Evolutionary conservation across 2,888 invertebrate genomes (phyloP).

Genomic region (Leptogaster cylindrica): DNA sequence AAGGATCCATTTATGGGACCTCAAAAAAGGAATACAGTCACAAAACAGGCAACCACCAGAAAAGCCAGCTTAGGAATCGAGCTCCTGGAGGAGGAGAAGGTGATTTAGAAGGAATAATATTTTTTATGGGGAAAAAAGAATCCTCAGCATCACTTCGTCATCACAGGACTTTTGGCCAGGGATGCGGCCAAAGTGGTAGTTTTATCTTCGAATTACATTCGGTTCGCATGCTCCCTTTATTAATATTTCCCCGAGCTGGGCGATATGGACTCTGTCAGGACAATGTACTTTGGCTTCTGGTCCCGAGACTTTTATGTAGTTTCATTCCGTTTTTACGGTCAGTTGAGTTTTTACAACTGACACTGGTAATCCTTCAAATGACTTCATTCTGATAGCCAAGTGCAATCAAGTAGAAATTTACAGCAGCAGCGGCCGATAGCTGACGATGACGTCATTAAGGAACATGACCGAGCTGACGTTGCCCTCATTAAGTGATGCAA

Average conservation of each 20-base stretch:
- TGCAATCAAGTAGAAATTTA: no score
- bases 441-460: no score
- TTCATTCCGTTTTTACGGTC: constrained; percentile 20
- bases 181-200: constrained; percentile 1
- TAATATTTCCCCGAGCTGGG: constrained; percentile 32
- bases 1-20: constrained; percentile 42
- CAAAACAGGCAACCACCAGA: neutral
- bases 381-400: constrained; percentile 9
- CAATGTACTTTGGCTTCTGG: neutral
- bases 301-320: constrained; percentile 7
- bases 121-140: neutral
- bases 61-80: constrained; percentile 15
- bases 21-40: constrained; percentile 21
- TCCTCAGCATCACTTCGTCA: neutral
- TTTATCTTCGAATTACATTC: constrained; percentile 44
- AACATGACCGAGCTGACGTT: no score
- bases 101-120: neutral
- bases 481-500: no score
- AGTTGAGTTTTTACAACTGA: constrained; percentile 31
- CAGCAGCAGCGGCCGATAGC: no score
- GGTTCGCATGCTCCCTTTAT: constrained; percentile 45
- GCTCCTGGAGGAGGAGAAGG: neutral
- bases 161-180: neutral
- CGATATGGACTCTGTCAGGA: neutral
- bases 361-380: constrained; percentile 10